Conservation (phyloP, 2,797 vertebrate genomes). For the Capromys pilorides region DNA sequence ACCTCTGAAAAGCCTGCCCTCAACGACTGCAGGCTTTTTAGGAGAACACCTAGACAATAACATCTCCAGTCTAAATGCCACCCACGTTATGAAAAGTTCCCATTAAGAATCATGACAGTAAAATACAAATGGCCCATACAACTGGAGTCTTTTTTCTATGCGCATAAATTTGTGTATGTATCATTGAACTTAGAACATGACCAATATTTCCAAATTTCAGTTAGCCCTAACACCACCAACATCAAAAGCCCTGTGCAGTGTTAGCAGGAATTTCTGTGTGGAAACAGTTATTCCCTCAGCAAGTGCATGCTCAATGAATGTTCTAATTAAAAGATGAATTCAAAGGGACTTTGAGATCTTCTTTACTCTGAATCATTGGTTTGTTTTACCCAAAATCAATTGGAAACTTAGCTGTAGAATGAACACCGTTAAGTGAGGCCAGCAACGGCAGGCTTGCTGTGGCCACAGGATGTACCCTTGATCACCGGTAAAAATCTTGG, state of each 20-base stretch:
- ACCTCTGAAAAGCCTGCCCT: neutral
- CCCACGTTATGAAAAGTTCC: slow-evolving; percentile 28
- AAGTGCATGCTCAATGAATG: neutral
- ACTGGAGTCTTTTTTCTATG: neutral
- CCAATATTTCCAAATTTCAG: neutral
- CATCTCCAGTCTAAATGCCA: neutral
- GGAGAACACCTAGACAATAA: neutral
- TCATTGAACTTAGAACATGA: neutral
- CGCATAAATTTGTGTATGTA: neutral
- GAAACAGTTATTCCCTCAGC: slow-evolving; percentile 7
- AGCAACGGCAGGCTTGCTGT: neutral
- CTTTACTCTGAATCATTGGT: neutral
- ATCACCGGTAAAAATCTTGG: neutral
- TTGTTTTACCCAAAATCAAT: slow-evolving; percentile 9
- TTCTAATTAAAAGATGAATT: slow-evolving; percentile 31
- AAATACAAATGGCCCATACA: neutral
- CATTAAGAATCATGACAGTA: neutral
- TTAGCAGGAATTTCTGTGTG: neutral
- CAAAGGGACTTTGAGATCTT: neutral
- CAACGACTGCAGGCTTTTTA: neutral
- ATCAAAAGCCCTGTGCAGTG: neutral
- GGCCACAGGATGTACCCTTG: neutral
- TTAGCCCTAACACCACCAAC: neutral
- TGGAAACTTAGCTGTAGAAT: neutral
- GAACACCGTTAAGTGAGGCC: neutral